These are phyloP conservation scores for Brenthis ino DNA, from an alignment of 2,888 invertebrate genomes.

Conservation along the genomic window DNA sequence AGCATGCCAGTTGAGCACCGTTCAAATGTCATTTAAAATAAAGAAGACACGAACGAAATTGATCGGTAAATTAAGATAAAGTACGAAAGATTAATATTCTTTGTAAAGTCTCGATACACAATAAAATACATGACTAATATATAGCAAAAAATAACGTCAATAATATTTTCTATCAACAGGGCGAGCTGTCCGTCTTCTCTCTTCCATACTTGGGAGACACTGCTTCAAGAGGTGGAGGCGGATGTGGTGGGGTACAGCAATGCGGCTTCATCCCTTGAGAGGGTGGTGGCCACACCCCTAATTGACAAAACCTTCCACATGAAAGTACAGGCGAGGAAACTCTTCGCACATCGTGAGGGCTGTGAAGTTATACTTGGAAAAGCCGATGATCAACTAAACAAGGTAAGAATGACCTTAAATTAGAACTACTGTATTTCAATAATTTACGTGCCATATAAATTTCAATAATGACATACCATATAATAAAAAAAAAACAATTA, in stretches of 20 bases:
- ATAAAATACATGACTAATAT: too few species aligned
- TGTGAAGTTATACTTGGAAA: conserved; percentile 94
- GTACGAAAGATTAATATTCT: too few species aligned
- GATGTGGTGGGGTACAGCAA: conserved; percentile 93
- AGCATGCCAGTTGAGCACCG: too few species aligned
- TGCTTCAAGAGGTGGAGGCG: conserved; percentile 94
- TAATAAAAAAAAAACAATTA: too few species aligned
- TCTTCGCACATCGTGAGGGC: conserved; percentile 94
- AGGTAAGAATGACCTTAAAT: conserved; percentile 52
- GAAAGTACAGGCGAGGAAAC: conserved; percentile 94
- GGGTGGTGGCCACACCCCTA: conserved; percentile 90
- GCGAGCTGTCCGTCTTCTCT: conserved; percentile 89
- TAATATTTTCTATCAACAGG: conserved; percentile 65
- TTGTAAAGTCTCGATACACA: too few species aligned
- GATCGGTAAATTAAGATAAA: too few species aligned
- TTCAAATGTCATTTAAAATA: too few species aligned
- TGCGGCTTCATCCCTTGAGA: conserved; percentile 89
- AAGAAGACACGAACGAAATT: too few species aligned
- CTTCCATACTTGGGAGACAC: conserved; percentile 94
- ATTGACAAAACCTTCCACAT: conserved; percentile 94
- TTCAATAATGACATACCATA: too few species aligned
- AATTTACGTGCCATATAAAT: background rate
- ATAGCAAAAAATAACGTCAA: too few species aligned
- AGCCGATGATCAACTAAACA: conserved; percentile 84
- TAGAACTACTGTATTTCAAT: background rate